Conservation (phyloP, 2,113 vertebrate genomes). For the Origma solitaria region DNA sequence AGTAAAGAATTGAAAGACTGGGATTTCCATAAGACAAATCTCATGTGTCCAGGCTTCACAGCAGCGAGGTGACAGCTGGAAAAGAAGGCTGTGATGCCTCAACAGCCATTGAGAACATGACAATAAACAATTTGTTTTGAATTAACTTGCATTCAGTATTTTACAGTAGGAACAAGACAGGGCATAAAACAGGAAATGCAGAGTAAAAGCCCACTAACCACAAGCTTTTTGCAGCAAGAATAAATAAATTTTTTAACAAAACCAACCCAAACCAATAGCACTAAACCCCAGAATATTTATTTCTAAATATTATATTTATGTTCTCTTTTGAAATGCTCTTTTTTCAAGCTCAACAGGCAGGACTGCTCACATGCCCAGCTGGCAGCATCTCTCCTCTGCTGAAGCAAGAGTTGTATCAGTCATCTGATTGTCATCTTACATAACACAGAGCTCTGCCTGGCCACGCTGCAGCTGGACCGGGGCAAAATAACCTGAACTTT, state of each 20-base stretch:
- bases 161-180: conserved; percentile 36
- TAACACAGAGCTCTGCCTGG: not conserved
- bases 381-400: conserved; percentile 1
- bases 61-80: not conserved
- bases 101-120: not conserved
- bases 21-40: not conserved
- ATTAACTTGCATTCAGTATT: conserved; percentile 23
- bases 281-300: not conserved
- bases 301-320: not conserved
- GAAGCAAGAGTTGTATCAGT: conserved; percentile 24
- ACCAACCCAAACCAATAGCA: not conserved
- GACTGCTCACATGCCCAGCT: conserved; percentile 6
- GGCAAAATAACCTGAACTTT: not conserved
- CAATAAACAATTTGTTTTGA: not conserved
- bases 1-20: not conserved
- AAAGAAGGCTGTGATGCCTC: not conserved
- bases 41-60: not conserved
- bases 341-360: not conserved
- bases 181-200: conserved; percentile 49
- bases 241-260: not conserved
- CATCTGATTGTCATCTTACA: conserved; percentile 23
- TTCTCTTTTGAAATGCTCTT: not conserved
- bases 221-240: conserved; percentile 16
- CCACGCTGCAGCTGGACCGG: not conserved
- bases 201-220: conserved; percentile 47